Percentiles rank a stretch among this genome's conserved stretches.
These are phyloP conservation scores for Enteromius afrohamiltoni DNA, from an alignment of 2,797 vertebrate species.

Conservation along the genomic window DNA sequence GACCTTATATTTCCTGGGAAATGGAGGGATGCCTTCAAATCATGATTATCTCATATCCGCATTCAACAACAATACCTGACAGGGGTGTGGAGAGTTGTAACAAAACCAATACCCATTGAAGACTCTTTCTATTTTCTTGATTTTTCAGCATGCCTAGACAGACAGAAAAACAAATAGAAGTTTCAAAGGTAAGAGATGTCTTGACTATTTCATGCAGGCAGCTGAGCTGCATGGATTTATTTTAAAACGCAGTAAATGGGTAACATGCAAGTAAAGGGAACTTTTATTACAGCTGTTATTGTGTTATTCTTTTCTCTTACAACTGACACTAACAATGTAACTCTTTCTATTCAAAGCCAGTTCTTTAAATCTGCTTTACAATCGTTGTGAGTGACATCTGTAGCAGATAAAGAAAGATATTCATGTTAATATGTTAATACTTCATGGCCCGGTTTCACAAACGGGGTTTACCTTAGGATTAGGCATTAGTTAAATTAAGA, in stretches of 20 bases:
- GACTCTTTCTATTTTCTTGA: slow-evolving; percentile 15
- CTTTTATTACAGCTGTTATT: not conserved
- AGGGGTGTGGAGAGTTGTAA: not conserved
- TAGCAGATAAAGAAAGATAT: not conserved
- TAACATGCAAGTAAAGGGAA: not conserved
- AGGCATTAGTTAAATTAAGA: too few species aligned
- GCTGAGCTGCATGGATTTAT: not conserved
- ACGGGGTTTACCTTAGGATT: too few species aligned
- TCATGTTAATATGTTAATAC: too few species aligned
- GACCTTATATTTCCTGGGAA: not conserved
- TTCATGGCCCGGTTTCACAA: too few species aligned
- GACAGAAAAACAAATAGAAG: not conserved
- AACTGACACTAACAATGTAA: not conserved
- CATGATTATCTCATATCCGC: not conserved
- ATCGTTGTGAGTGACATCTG: not conserved
- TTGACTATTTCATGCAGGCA: not conserved
- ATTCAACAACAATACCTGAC: slow-evolving; percentile 18
- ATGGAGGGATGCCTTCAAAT: not conserved
- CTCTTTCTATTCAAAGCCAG: not conserved
- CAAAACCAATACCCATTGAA: not conserved
- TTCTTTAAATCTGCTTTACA: not conserved
- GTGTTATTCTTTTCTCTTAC: not conserved
- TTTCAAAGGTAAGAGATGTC: not conserved
- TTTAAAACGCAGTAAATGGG: not conserved
- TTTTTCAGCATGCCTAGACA: slow-evolving; percentile 17